Evolutionary conservation across 2,113 vertebrate species (phyloP), one percentile per base, ranked within the genome.

Genomic region (Ptychochromis oligacanthus): DNA sequence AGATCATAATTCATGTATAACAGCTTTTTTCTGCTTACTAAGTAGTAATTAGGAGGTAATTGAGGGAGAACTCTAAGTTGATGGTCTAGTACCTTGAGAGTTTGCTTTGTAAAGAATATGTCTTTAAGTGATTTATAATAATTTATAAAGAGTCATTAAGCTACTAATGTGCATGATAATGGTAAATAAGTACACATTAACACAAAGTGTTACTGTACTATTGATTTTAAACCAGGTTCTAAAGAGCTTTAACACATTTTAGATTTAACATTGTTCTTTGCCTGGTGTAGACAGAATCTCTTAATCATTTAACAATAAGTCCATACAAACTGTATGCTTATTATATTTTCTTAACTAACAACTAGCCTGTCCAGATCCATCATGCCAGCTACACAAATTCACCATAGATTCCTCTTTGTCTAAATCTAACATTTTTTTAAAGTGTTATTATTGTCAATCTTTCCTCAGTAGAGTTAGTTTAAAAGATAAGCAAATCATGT

Each of bases 31-130:
- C 52, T 72, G n/a, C 26, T 72, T 52, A 31, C 43, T 72, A 72
- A 54, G 43, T 72, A 54, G 67, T 72, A 72, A 72, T 72, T 72
- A 72, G 67, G 67, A 54, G 67, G 67, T 72, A 72, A 72, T 72
- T 72, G 67, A 72, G 67, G 26, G 67, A 54, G 46, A 54, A 72
- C 46, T 72, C 67, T 14, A 54, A 52, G 46, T 72, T 72, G 31
- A 72, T 72, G 46, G 67, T n/a, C 26, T 72, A 72, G 67, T 72
- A 72, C 46, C 67, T 34, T 24, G 43, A 54, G 46, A 72, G 14
- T 31, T n/a, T 31, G 2, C 20, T 72, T 54, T 72, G 67, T 72
- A 24, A 31, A 0, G 46, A 52, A 72, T 72, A 72, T 28, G 17
- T 34, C 26, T 34, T 72, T 54, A 72, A 72, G 26, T 54, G 67